Conservation (phyloP, 2,888 invertebrate genomes). For the Epinotia bilunana region DNA sequence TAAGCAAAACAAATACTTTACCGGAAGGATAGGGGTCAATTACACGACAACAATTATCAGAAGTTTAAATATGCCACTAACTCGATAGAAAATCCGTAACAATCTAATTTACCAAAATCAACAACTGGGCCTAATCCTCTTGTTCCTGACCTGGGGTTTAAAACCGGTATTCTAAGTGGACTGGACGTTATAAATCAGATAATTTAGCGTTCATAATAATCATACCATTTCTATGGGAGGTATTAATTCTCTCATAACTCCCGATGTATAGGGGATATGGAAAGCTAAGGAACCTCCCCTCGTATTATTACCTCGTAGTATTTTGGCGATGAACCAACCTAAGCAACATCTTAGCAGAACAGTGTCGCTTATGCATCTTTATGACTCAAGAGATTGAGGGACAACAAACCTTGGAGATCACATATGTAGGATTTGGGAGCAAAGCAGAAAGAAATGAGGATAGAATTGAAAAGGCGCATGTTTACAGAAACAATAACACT, state of each 20-base stretch:
- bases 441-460: too few species aligned
- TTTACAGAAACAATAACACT: slow-evolving; percentile 7
- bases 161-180: neutral
- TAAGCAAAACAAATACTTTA: too few species aligned
- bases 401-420: neutral
- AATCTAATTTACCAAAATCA: neutral
- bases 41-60: neutral
- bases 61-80: neutral
- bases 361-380: neutral
- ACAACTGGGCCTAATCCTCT: neutral
- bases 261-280: neutral
- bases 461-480: neutral
- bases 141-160: neutral
- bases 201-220: too few species aligned
- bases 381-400: neutral
- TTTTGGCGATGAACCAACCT: neutral
- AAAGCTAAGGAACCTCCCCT: neutral
- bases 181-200: neutral
- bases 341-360: neutral
- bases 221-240: too few species aligned
- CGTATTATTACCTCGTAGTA: neutral
- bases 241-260: neutral
- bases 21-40: too few species aligned
- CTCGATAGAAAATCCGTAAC: neutral
- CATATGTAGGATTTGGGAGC: neutral